Conservation (phyloP, 2,113 vertebrate species). For the Lipophrys pholis region DNA sequence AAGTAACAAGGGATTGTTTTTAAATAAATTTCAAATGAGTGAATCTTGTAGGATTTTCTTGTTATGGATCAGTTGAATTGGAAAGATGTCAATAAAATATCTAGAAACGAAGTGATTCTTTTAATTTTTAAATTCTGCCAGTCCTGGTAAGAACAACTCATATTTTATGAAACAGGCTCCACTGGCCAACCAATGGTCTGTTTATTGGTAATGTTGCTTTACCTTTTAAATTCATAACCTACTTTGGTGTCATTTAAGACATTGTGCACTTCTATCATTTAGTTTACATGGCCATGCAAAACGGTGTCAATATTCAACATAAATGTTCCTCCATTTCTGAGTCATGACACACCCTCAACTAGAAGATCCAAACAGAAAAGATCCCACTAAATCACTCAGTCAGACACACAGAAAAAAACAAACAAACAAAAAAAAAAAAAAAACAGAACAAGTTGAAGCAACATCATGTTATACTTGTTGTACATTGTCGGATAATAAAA, state of each 20-base stretch:
- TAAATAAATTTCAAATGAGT: constrained; percentile 13
- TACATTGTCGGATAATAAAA: constrained; percentile 41
- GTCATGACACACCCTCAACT: neutral
- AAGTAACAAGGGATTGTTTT: constrained; percentile 17
- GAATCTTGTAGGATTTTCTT: neutral
- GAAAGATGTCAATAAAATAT: neutral
- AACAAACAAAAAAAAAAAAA: neutral
- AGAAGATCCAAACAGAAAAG: constrained; percentile 15
- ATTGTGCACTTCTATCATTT: neutral
- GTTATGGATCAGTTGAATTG: neutral
- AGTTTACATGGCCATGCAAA: neutral
- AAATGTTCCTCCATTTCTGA: constrained; percentile 1
- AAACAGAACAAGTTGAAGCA: constrained; percentile 26
- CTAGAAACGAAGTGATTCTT: no score
- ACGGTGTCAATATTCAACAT: neutral
- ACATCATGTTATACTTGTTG: constrained; percentile 22
- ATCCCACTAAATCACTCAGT: neutral
- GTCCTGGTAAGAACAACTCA: no score
- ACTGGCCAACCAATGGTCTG: no score
- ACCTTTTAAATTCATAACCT: neutral
- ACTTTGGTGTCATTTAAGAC: no score
- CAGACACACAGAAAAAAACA: constrained; percentile 8
- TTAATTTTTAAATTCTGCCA: no score
- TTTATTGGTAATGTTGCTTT: neutral
- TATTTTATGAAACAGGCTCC: no score